Base-by-base conservation (phyloP, 2,888 invertebrate species). In the Copidosoma aretas region DNA sequence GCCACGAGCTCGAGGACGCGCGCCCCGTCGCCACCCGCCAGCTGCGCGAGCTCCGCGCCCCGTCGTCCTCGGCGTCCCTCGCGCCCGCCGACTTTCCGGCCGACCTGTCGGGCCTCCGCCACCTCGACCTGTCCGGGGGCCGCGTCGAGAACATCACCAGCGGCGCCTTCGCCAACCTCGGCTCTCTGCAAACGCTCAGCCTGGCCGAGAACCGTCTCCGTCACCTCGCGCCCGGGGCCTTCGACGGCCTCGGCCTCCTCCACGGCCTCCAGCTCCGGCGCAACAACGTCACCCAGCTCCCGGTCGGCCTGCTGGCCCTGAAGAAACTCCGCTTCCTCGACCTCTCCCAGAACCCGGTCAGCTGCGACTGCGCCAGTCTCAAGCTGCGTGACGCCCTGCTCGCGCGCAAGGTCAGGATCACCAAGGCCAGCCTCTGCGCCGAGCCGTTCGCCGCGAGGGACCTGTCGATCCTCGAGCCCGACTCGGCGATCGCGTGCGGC, bases 331-430 rank as follows among this genome's bases (percentile, higher is more conserved):
- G 88, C 78, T 86, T 88, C 75, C 84, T 93, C 68, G 88, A 91
- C 79, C 78, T 93, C 68, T 86, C 87, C 60, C 89, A 89, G 56
- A 93, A 93, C 80, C 89, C 89, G 49, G 84, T 93, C 10, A 86
- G 89, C 75, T 93, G 93, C 82, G 88, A 90, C 39, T 93, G 92
- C 78, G 87, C 88, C 72, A 91, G 91, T 67, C 82, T 92, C 67
- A 84, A 87, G 72, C 86, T 88, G 59, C 87, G 91, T 73, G 89
- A 91, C 77, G 86, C 86, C 74, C 81, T 93, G 74, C 79, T 88
- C 59, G 72, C 76, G 3, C 76, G 73, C 5, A 77, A 77, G 10
- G 79, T 80, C 1, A 77, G 75, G 39, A 66, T 81, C 24, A 76
- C 79, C 5, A 81, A 86, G 71, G 85, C 85, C 69, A 86, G 88